Evolutionary conservation across 2,113 vertebrate species (phyloP), one percentile per base, ranked within the genome.

Genomic region (Cairina moschata): DNA sequence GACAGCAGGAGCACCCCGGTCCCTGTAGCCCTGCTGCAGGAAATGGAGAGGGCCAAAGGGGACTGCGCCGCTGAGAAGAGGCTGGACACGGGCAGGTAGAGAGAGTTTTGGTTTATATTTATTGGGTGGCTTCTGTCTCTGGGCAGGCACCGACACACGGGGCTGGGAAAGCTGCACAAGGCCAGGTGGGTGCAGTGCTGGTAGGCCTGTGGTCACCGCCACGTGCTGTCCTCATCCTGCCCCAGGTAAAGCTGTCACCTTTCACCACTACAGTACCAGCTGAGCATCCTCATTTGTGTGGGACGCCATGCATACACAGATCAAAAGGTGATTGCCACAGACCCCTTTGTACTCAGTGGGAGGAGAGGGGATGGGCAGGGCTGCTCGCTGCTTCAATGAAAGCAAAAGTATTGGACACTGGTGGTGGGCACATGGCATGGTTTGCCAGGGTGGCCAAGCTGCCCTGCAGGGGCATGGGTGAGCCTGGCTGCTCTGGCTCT

Each of bases 31-130:
- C 46, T 95, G 15, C 67, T 95, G 44, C 97, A 97, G 72, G 98
- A 98, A 17, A 38, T 66, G 54, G 97, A 98, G 85, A 73, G 97
- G 97, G 66, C 59, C 93, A 88, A 98, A 97, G 96, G 95, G 71
- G 59, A 94, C 83, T 77, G 58, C 3, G 11, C 69, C 1, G 7
- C 44, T 0, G 98, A 98, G 40, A 96, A 96, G 93, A 97, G 93
- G 83, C 98, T 97, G 94, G 98, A 98, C 65, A n/a, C 95, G 28
- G 97, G 96, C 96, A 99, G 98, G 99, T 99, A 98, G 88, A 88
- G 52, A 88, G 34, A 56, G 25, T 65, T 69, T 77, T 78, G n/a
- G 6, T 34, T 73, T 20, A 0, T 55, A 6, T 36, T 14, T 50
- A 0, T 9, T 4, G 26, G 11, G 21, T 25, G 32, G 15, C 26